Evolutionary conservation across 2,113 vertebrate species (phyloP).

Genomic region (Amphiprion ocellaris): DNA sequence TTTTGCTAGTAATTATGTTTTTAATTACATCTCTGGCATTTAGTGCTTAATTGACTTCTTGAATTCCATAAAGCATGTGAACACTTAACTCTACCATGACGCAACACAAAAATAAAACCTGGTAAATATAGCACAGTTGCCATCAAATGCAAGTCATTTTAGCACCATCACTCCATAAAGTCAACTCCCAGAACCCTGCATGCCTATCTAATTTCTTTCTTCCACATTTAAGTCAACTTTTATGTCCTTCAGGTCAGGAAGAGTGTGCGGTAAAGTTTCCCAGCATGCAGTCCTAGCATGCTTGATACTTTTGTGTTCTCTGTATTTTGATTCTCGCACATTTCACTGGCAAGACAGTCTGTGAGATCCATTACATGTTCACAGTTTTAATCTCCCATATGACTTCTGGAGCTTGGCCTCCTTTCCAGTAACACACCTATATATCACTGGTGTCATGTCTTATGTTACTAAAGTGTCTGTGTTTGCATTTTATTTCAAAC

Average conservation of each 20-base stretch:
- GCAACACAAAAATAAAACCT: too few species aligned
- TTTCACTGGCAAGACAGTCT: conserved; percentile 1
- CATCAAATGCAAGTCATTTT: neutral
- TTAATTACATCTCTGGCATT: conserved; percentile 17
- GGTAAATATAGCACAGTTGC: too few species aligned
- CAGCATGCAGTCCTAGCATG: too few species aligned
- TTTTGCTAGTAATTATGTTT: conserved; percentile 2
- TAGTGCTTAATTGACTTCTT: neutral
- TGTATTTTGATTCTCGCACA: neutral
- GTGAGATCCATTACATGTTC: conserved; percentile 2
- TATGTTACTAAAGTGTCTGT: neutral
- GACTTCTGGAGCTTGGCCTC: neutral
- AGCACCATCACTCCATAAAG: neutral
- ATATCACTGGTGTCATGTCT: neutral
- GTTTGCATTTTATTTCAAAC: neutral
- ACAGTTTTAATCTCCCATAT: conserved; percentile 12
- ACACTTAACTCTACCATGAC: too few species aligned
- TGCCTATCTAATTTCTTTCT: neutral
- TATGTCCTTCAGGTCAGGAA: neutral
- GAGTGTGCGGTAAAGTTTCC: too few species aligned
- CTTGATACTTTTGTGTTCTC: too few species aligned
- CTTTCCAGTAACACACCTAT: conserved; percentile 7
- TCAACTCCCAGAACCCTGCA: neutral
- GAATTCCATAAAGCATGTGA: too few species aligned
- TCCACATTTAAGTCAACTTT: neutral